Evolutionary conservation across 1,140 invertebrate genomes (phyloP), one percentile per base, ranked within the genome.

Genomic region (Oncopeltus fasciatus): DNA sequence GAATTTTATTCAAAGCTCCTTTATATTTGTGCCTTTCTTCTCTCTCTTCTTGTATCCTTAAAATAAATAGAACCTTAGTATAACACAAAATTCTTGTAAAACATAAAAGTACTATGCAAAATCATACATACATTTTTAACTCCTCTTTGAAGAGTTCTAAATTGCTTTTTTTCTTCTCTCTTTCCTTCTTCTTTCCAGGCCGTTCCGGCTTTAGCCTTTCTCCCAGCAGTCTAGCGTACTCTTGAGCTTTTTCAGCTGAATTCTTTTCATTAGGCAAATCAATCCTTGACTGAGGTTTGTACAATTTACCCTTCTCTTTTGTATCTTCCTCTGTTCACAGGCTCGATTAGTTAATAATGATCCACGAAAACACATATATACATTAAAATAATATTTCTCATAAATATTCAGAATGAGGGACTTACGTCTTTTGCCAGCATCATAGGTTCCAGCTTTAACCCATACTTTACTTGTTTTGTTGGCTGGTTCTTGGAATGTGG

Each of bases 131-230:
- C 87, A 87, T 85, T 78, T 88, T 86, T 26, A 95, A 71, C 74
- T 95, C 92, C 72, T 98, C 94, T 74, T 98, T 98, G 68, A 98
- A 98, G 2, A 92, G 74, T 73, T 99, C 96, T 60, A 99, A 77
- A 76, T 99, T 98, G 68, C 90, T 97, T 71, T 97, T 98, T 71
- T 93, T 94, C 70, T 95, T 94, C 67, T 92, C 88, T 70, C 86
- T 82, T 69, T 83, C 83, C 73, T 91, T 92, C 71, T 91, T 92
- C 68, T 88, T 87, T 2, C 82, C 78, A 44, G 79, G 78, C 67
- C 76, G 77, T 60, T 88, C 88, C 18, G 80, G 72, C 70, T 86
- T 83, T 33, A 80, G 75, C 64, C 73, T 80, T 0, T 80, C 72
- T 56, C 73, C 78, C 4, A 88, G 72, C n/a, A 83, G 74, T 65